Evolutionary conservation across 2,888 invertebrate species (phyloP).

Genomic region (Lysandra bellargus): DNA sequence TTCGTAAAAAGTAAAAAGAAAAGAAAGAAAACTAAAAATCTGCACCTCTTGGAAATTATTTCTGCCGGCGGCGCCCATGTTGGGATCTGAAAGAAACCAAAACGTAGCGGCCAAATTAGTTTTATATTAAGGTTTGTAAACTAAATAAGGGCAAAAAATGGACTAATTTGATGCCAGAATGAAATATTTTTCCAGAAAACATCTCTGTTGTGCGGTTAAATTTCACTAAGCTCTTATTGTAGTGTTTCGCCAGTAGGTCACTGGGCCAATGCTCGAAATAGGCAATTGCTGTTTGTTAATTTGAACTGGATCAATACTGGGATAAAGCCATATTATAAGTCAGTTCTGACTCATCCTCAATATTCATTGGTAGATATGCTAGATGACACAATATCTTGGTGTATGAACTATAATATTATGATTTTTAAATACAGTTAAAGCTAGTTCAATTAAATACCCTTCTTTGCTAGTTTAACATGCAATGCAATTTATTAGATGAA

Average conservation of each 20-base stretch:
- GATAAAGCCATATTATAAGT: neutral
- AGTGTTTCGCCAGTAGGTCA: constrained; percentile 8
- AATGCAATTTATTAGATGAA: neutral
- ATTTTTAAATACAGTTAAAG: neutral
- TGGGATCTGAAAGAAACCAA: neutral
- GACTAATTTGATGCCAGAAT: neutral
- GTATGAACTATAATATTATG: neutral
- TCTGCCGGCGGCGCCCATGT: too few relatives aligned
- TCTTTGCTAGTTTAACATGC: neutral
- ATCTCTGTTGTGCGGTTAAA: neutral
- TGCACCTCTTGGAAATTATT: too few relatives aligned
- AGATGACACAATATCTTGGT: neutral
- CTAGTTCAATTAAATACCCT: neutral
- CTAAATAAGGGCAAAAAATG: neutral
- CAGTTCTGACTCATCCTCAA: neutral
- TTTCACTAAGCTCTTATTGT: neutral
- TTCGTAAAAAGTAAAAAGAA: too few relatives aligned
- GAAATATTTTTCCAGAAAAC: neutral
- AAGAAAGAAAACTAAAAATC: too few relatives aligned
- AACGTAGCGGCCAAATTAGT: neutral
- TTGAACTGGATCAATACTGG: constrained; percentile 11
- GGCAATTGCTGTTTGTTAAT: constrained; percentile 10
- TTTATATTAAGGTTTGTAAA: too few relatives aligned
- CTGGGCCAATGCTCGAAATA: constrained; percentile 6
- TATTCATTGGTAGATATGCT: neutral